A percentile compares a stretch with the other conserved stretches of the same genome.
Evolutionary conservation across 2,888 invertebrate species (phyloP).

Genomic region (Drosophila planitibia): DNA sequence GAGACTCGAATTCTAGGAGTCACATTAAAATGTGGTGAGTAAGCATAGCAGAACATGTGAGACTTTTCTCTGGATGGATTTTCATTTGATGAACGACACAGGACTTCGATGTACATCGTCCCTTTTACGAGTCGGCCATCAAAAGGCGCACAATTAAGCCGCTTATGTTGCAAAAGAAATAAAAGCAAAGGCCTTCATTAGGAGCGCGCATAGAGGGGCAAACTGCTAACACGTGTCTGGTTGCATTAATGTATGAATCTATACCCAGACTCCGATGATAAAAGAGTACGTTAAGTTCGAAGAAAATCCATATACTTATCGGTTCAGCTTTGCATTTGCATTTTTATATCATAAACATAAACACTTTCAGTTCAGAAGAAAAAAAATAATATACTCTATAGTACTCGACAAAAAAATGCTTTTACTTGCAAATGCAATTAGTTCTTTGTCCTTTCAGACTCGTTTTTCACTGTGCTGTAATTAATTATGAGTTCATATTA

Average conservation of each 20-base stretch:
- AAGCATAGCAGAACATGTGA: constrained; percentile 18
- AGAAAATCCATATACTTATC: not conserved
- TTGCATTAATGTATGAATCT: constrained; percentile 27
- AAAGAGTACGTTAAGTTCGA: constrained; percentile 7
- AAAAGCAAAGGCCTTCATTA: constrained; percentile 21
- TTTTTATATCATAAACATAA: not conserved
- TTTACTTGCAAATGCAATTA: not conserved
- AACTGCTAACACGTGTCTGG: constrained; percentile 27
- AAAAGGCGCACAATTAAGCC: constrained; percentile 72
- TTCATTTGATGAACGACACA: constrained; percentile 42
- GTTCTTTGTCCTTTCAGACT: not conserved
- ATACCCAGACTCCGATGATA: not conserved
- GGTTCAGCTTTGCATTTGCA: not conserved
- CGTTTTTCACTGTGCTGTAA: not conserved
- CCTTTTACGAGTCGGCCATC: constrained; percentile 58
- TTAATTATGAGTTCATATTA: not conserved
- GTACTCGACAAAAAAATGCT: not conserved
- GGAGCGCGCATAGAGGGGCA: not conserved
- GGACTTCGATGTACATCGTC: constrained; percentile 46
- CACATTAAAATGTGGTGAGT: constrained; percentile 4
- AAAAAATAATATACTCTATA: not conserved
- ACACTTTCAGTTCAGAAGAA: not conserved
- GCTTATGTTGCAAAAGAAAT: constrained; percentile 60
- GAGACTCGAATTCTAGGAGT: constrained; percentile 8
- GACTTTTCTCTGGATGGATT: constrained; percentile 14